Conservation (phyloP, 2,888 invertebrate genomes). For the Lepeophtheirus nordmannii region DNA sequence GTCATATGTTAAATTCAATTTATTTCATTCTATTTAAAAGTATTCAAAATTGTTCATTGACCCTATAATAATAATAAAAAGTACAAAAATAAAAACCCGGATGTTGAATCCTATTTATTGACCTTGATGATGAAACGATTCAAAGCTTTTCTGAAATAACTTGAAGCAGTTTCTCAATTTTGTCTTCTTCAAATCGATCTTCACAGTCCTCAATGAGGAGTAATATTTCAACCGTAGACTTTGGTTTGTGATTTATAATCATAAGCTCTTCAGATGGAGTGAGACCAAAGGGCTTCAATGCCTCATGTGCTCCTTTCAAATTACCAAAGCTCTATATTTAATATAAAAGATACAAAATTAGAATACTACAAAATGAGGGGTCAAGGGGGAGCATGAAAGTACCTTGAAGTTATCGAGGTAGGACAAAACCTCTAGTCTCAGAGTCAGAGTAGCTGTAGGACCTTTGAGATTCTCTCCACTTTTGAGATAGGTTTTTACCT, state of each 20-base stretch:
- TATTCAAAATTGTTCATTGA: too few species aligned
- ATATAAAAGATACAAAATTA: not conserved
- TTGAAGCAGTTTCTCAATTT: conserved; percentile 4
- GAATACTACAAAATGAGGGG: not conserved
- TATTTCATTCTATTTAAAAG: too few species aligned
- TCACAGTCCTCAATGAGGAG: conserved; percentile 18
- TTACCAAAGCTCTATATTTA: not conserved
- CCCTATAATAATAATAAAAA: too few species aligned
- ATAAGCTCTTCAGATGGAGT: conserved; percentile 1
- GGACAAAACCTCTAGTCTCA: not conserved
- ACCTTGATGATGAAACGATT: too few species aligned
- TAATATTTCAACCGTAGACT: conserved; percentile 7
- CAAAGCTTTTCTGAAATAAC: not conserved
- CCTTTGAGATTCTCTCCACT: not conserved
- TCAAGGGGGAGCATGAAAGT: not conserved
- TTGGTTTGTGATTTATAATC: conserved; percentile 6
- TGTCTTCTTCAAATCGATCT: conserved; percentile 1
- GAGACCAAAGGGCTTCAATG: conserved; percentile 6
- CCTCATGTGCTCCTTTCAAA: not conserved
- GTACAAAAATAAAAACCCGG: too few species aligned
- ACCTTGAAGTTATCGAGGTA: not conserved
- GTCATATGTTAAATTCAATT: too few species aligned
- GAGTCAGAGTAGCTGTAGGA: conserved; percentile 2
- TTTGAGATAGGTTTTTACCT: not conserved
- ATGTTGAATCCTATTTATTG: too few species aligned